Conservation (phyloP, 2,113 vertebrate species). For the Dendropsophus ebraccatus region DNA sequence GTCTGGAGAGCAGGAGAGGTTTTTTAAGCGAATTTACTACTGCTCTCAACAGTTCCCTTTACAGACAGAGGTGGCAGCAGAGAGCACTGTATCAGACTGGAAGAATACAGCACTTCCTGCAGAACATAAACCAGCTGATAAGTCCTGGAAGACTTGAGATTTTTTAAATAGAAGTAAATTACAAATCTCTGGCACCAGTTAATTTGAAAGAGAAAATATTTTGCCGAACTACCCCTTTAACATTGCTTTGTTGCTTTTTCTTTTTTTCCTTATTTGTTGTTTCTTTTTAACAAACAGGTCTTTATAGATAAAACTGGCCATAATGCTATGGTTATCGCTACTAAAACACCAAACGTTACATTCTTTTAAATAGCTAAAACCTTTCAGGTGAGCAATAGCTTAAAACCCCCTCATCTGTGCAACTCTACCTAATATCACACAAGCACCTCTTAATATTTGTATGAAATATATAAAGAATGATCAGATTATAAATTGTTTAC, state of each 20-base stretch:
- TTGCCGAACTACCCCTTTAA: too few relatives aligned
- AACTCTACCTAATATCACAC: constrained; percentile 5
- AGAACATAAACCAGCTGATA: too few relatives aligned
- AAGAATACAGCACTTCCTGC: too few relatives aligned
- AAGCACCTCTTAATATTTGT: constrained; percentile 2
- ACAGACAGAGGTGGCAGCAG: too few relatives aligned
- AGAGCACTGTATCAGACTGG: too few relatives aligned
- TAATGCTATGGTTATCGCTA: background rate
- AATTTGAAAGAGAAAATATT: too few relatives aligned
- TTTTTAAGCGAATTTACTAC: too few relatives aligned
- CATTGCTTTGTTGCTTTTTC: background rate
- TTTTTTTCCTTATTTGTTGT: background rate
- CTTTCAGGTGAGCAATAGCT: background rate
- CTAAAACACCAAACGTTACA: background rate
- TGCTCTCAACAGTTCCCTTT: too few relatives aligned
- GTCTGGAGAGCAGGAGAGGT: too few relatives aligned
- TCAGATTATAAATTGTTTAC: constrained; percentile 41
- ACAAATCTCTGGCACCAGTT: too few relatives aligned
- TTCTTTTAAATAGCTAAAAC: background rate
- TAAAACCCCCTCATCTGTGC: background rate
- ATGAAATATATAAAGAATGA: constrained; percentile 35
- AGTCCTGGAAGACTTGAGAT: too few relatives aligned
- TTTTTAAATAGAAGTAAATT: too few relatives aligned
- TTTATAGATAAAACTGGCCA: background rate
- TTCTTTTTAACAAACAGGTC: background rate